Evolutionary conservation across 2,888 invertebrate species (phyloP), one percentile per base, ranked within the genome.

Genomic region (Netelia melanura): DNA sequence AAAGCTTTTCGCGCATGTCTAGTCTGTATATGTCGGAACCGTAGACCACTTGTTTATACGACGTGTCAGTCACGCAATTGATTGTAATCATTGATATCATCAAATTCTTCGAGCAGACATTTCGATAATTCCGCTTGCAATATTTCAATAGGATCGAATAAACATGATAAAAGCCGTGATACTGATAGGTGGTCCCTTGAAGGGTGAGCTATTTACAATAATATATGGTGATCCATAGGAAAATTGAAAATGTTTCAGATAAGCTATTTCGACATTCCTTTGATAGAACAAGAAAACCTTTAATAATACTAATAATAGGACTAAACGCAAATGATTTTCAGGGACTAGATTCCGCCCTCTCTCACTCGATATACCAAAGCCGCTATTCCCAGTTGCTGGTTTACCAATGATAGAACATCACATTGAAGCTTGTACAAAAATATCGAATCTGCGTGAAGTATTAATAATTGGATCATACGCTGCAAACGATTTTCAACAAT

Each of bases 281-380:
- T 6, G 38, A 38, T 38, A 38, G 38, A 38, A 38, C 5, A 6
- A 38, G 38, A 8, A 38, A 38, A 6, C 5, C 38, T 38, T 38
- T 38, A 6, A 38, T 38, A 38, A 38, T 38, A 6, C 0, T 6
- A 38, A 38, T 38, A 38, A 38, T 6, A 38, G 6, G 5, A 38
- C 9, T 65, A n/a, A 30, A 21, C 21, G 38, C 38, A 38, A 38
- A 38, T 62, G 23, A 14, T 68, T 48, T 94, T 56, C 93, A 99
- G 99, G 99, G 0, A 99, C 99, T 9, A 95, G 99, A 77, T 99
- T 99, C 94, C 96, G 99, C 0, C 99, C 99, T 0, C 95, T 99
- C 2, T 99, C 99, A 0, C 94, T 99, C 83, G 99, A 99, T 92
- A 97, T 98, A n/a, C 99, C 99, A 0, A 99, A 99, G 94, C 99